phyloP scores from a whole-genome alignment of 2,888 invertebrate genomes.

The Pyrochroa serraticornis region DNA sequence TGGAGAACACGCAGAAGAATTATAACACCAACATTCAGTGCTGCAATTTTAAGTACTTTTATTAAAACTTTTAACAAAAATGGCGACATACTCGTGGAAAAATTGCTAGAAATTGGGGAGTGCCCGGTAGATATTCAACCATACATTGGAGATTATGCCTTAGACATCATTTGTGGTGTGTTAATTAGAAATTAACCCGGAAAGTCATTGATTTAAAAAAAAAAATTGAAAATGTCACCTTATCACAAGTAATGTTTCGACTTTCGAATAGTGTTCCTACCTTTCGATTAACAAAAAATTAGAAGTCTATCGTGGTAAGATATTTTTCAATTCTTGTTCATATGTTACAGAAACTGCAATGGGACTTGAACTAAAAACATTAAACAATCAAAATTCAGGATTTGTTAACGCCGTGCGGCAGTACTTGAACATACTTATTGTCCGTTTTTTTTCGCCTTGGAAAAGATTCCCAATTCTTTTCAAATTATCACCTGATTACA shows the following conservation, averaged over 20 bases:
- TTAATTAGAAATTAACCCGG: background rate
- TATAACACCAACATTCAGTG: conserved; percentile 34
- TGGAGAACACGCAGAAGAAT: conserved; percentile 32
- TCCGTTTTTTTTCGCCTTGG: conserved; percentile 11
- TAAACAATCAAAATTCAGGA: conserved; percentile 50
- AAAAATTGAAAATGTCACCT: too few species aligned
- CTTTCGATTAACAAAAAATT: too few species aligned
- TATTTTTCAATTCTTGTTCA: background rate
- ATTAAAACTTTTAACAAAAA: conserved; percentile 23
- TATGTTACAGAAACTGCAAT: conserved; percentile 54
- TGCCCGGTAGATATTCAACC: conserved; percentile 15
- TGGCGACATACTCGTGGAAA: conserved; percentile 18
- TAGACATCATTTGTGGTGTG: conserved; percentile 33
- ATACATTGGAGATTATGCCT: conserved; percentile 18
- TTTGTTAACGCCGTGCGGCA: conserved; percentile 55
- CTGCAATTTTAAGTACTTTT: conserved; percentile 30
- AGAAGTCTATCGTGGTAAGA: background rate
- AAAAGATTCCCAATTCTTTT: conserved; percentile 4
- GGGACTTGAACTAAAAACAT: conserved; percentile 58
- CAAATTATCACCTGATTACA: conserved; percentile 46
- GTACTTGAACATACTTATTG: conserved; percentile 10
- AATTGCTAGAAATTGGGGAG: conserved; percentile 16
- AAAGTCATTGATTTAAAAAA: too few species aligned
- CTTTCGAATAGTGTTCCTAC: too few species aligned
- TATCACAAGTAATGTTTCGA: too few species aligned